phyloP scores from a whole-genome alignment of 2,113 vertebrate species.

The Smithornis capensis region DNA sequence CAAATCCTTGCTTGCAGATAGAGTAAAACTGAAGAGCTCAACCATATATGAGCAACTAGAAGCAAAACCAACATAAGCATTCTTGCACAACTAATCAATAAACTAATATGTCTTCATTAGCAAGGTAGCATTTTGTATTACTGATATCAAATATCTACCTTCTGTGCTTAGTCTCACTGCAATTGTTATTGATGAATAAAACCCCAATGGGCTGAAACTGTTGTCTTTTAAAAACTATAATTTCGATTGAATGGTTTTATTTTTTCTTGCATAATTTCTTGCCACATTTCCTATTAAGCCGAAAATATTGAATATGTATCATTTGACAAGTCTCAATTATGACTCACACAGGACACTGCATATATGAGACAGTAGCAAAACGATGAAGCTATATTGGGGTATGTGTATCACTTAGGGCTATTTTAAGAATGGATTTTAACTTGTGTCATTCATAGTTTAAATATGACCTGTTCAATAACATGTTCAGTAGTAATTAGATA shows the following conservation, averaged over 20 bases:
- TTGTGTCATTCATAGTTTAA: constrained; percentile 63
- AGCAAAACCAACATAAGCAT: constrained; percentile 57
- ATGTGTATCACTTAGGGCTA: constrained; percentile 19
- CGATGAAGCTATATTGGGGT: constrained; percentile 34
- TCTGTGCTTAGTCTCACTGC: constrained; percentile 51
- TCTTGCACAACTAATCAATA: constrained; percentile 70
- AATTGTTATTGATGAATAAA: constrained; percentile 71
- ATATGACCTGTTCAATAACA: constrained; percentile 59
- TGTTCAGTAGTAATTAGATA: constrained; percentile 60
- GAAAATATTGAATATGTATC: constrained; percentile 54
- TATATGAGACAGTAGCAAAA: constrained; percentile 50
- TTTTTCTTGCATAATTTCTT: constrained; percentile 60
- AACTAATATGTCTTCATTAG: constrained; percentile 72
- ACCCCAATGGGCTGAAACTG: constrained; percentile 26
- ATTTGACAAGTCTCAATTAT: constrained; percentile 45
- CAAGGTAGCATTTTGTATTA: constrained; percentile 63
- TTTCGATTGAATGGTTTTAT: constrained; percentile 61
- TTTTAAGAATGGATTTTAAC: constrained; percentile 57
- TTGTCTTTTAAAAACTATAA: constrained; percentile 22
- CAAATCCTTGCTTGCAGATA: neutral
- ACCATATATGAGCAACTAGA: constrained; percentile 46
- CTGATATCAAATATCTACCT: constrained; percentile 71
- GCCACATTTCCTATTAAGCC: constrained; percentile 64
- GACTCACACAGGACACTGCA: constrained; percentile 56
- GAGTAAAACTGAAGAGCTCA: constrained; percentile 39